Percentiles rank a stretch among this genome's conserved stretches.
Conservation (phyloP, 2,113 vertebrate genomes). For the Hystrix cristata region DNA sequence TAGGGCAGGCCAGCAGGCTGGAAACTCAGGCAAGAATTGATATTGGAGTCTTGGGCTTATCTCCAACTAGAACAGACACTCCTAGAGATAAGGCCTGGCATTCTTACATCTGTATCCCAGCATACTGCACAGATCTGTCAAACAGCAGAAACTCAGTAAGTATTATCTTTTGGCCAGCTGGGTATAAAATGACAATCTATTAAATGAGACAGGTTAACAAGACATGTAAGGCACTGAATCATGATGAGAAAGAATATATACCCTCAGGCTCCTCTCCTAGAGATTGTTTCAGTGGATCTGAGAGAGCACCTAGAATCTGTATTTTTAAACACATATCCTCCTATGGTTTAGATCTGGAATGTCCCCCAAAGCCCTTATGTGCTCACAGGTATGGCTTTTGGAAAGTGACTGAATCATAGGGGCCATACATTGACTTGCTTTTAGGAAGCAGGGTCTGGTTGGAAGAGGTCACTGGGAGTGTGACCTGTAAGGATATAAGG, state of each 20-base stretch:
- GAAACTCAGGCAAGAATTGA: conserved; percentile 30
- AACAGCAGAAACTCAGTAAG: not conserved
- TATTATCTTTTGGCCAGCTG: not conserved
- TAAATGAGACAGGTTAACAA: conserved; percentile 26
- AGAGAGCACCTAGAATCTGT: not conserved
- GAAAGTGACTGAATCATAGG: not conserved
- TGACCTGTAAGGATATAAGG: not conserved
- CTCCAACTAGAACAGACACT: not conserved
- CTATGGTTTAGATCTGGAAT: not conserved
- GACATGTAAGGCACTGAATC: not conserved
- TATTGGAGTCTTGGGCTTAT: not conserved
- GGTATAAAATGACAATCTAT: conserved; percentile 36
- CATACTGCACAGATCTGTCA: not conserved
- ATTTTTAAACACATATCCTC: not conserved
- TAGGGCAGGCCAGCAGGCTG: not conserved
- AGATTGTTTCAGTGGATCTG: conserved; percentile 10
- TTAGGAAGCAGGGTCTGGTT: not conserved
- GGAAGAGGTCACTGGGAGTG: not conserved
- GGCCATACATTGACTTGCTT: not conserved
- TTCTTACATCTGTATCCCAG: not conserved
- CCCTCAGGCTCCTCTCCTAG: not conserved
- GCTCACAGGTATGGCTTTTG: not conserved
- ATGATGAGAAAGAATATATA: conserved; percentile 18
- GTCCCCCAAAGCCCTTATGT: not conserved
- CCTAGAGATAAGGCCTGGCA: not conserved